Conservation (phyloP, 2,888 invertebrate species). For the Rosalia funebris region DNA sequence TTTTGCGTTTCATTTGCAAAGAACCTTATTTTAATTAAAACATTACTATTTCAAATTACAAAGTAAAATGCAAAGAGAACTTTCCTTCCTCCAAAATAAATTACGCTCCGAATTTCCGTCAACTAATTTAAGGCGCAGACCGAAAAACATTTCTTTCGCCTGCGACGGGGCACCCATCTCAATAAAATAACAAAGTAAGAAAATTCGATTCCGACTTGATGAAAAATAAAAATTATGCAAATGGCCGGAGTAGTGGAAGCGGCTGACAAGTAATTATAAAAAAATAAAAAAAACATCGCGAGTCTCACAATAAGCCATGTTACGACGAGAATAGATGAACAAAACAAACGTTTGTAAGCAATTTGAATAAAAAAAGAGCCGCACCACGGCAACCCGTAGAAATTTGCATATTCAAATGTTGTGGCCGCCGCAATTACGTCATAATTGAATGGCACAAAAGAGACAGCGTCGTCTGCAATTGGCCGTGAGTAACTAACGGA, state of each 20-base stretch:
- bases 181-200: conserved; percentile 13
- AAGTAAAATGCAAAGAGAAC: too few relatives aligned
- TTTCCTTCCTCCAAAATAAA: too few relatives aligned
- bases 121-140: too few relatives aligned
- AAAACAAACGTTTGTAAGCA: conserved; percentile 58
- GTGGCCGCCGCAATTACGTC: conserved; percentile 61
- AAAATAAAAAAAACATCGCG: conserved; percentile 33
- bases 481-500: conserved; percentile 53
- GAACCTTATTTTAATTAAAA: too few relatives aligned
- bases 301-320: conserved; percentile 47
- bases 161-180: too few relatives aligned
- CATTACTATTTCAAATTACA: too few relatives aligned
- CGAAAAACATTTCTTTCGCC: too few relatives aligned
- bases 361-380: conserved; percentile 56
- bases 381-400: conserved; percentile 42
- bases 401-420: conserved; percentile 63
- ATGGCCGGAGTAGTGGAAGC: conserved; percentile 23
- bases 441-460: conserved; percentile 62
- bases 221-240: conserved; percentile 39
- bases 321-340: conserved; percentile 51
- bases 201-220: conserved; percentile 17
- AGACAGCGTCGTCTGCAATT: conserved; percentile 55
- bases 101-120: too few relatives aligned
- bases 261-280: conserved; percentile 43
- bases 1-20: too few relatives aligned